Conservation (phyloP, 1,140 invertebrate species). For the Euglossa dilemma region DNA sequence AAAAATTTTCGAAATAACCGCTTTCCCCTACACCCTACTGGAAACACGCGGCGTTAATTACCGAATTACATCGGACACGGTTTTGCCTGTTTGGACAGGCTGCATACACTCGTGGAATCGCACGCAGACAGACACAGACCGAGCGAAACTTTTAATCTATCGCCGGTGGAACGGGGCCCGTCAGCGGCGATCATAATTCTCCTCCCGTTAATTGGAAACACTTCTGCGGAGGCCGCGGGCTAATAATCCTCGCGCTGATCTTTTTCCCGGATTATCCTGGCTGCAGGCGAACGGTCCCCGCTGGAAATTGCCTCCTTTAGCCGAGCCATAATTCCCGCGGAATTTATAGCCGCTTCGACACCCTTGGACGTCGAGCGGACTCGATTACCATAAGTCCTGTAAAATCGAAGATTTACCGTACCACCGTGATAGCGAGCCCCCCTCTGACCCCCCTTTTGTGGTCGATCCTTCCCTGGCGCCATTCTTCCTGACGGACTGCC, state of each 20-base stretch:
- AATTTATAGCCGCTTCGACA: slow-evolving; percentile 60
- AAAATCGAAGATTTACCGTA: slow-evolving; percentile 61
- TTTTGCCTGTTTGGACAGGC: background rate
- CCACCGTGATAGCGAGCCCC: background rate
- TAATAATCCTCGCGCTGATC: slow-evolving; percentile 53
- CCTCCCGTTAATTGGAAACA: slow-evolving; percentile 49
- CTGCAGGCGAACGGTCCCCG: slow-evolving; percentile 30
- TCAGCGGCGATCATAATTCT: slow-evolving; percentile 46
- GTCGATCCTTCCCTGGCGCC: background rate
- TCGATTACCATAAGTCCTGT: slow-evolving; percentile 61
- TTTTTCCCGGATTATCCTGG: slow-evolving; percentile 60
- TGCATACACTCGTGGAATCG: background rate
- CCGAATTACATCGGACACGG: too few species aligned
- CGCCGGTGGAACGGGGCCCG: background rate
- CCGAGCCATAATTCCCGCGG: slow-evolving; percentile 32
- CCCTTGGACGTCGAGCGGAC: slow-evolving; percentile 45
- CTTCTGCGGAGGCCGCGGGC: slow-evolving; percentile 44
- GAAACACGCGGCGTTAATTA: too few species aligned
- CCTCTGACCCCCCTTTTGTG: too few species aligned
- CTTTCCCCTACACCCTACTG: too few species aligned
- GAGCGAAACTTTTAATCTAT: slow-evolving; percentile 40
- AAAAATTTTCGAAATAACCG: too few species aligned
- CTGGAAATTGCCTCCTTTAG: slow-evolving; percentile 56
- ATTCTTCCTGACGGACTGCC: background rate
- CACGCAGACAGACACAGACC: too few species aligned